Evolutionary conservation across 2,113 vertebrate species (phyloP).

Genomic region (Takifugu bimaculatus): DNA sequence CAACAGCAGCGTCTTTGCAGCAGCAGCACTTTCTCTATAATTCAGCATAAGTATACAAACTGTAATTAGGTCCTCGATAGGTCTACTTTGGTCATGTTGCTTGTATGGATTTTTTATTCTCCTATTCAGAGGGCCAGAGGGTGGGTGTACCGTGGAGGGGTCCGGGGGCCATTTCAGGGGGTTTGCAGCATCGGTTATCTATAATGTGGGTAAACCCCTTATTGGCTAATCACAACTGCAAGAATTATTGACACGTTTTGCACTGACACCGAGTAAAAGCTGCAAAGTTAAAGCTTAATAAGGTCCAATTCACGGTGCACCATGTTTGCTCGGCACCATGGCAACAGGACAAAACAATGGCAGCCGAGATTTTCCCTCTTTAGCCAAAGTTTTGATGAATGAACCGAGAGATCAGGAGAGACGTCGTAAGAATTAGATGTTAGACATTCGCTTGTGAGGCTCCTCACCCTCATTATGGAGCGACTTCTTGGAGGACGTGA

Average conservation of each 20-base stretch:
- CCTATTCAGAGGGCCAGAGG: neutral
- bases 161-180: neutral
- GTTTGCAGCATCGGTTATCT: constrained; percentile 17
- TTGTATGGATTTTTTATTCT: neutral
- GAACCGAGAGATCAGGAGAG: neutral
- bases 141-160: neutral
- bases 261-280: constrained; percentile 1
- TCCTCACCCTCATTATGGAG: constrained; percentile 15
- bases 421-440: neutral
- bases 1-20: neutral
- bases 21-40: neutral
- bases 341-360: neutral
- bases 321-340: neutral
- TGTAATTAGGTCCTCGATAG: neutral
- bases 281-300: constrained; percentile 28
- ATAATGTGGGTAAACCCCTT: constrained; percentile 13
- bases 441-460: neutral
- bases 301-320: constrained; percentile 1
- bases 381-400: neutral
- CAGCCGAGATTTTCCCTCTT: neutral
- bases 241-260: neutral
- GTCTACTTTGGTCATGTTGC: neutral
- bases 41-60: neutral
- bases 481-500: constrained; percentile 9
- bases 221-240: constrained; percentile 1